Percentiles rank a stretch among this genome's conserved stretches.
Evolutionary conservation across 2,797 vertebrate species (phyloP).

Genomic region (Microctenopoma lineatum): DNA sequence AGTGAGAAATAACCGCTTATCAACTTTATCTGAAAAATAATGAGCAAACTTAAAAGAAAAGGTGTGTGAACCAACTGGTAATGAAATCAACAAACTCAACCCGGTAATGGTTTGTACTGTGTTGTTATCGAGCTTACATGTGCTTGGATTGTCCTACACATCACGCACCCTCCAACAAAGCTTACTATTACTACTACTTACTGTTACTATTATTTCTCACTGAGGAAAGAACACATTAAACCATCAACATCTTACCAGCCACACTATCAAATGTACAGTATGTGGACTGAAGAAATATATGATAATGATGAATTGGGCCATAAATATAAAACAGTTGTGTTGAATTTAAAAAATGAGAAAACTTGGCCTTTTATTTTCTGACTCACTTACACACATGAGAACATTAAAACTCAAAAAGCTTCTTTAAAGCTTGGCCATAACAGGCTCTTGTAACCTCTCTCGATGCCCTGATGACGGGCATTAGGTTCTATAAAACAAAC

Average conservation of each 20-base stretch:
- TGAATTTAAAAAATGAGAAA: constrained; percentile 31
- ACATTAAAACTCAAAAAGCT: constrained; percentile 30
- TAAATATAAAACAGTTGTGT: constrained; percentile 23
- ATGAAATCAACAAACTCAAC: too few relatives aligned
- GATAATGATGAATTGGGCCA: constrained; percentile 30
- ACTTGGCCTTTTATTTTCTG: constrained; percentile 8
- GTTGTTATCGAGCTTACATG: too few relatives aligned
- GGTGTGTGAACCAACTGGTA: too few relatives aligned
- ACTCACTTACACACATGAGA: constrained; percentile 9
- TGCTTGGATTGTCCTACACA: too few relatives aligned
- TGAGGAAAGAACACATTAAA: too few relatives aligned
- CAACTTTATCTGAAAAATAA: constrained; percentile 1
- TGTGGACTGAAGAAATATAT: constrained; percentile 20
- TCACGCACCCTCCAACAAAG: neutral
- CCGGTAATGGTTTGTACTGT: too few relatives aligned
- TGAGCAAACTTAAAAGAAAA: neutral
- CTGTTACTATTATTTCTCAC: neutral
- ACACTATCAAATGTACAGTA: constrained; percentile 11
- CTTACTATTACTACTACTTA: too few relatives aligned
- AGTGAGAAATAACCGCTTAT: neutral
- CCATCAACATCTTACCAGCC: constrained; percentile 3
- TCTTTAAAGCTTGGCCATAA: constrained; percentile 42
- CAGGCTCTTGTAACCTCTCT: constrained; percentile 31
- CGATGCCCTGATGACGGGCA: constrained; percentile 39
- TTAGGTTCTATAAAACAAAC: constrained; percentile 47